A percentile compares a stretch with the other conserved stretches of the same genome.
phyloP scores from a whole-genome alignment of 2,113 vertebrate species.

The Machaerirhynchus nigripectus region DNA sequence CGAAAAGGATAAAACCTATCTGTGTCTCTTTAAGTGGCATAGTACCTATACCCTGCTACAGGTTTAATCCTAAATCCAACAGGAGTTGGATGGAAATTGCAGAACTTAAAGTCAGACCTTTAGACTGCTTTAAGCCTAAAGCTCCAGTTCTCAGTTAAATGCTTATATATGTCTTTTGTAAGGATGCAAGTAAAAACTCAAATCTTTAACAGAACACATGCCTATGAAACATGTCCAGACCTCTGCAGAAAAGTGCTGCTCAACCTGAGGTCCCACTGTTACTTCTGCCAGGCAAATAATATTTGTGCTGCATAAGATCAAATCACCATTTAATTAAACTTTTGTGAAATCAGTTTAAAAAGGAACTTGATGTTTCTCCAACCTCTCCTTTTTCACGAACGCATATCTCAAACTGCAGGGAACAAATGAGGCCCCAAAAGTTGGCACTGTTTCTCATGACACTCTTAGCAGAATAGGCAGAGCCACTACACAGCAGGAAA shows the following conservation, averaged over 20 bases:
- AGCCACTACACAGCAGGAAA: neutral
- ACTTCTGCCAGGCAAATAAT: conserved; percentile 5
- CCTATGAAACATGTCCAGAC: neutral
- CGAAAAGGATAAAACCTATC: neutral
- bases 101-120: neutral
- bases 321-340: conserved; percentile 39
- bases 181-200: neutral
- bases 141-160: neutral
- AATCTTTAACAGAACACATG: neutral
- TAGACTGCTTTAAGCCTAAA: neutral
- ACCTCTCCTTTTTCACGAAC: neutral
- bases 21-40: neutral
- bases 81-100: neutral
- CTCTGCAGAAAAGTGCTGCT: neutral
- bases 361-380: neutral
- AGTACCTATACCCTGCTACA: neutral
- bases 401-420: neutral
- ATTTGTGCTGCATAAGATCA: conserved; percentile 2
- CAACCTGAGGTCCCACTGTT: neutral
- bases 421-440: conserved; percentile 7
- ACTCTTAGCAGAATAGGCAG: neutral
- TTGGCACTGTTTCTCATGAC: neutral
- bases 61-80: neutral
- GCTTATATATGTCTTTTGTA: neutral
- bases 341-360: conserved; percentile 29